Evolutionary conservation across 1,140 invertebrate species (phyloP).

Genomic region (Latrodectus geometricus): DNA sequence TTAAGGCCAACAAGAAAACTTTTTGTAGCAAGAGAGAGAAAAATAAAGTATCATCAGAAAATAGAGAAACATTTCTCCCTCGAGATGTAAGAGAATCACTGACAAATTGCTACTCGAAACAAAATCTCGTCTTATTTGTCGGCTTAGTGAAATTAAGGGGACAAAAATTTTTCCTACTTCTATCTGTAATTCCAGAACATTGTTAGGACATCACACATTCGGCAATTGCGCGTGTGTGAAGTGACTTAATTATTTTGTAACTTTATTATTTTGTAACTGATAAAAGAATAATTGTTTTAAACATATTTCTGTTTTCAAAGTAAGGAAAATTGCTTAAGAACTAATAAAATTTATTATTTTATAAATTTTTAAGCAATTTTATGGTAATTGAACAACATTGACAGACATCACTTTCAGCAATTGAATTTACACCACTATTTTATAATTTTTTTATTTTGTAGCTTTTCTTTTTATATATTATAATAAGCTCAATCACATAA

Average conservation of each 20-base stretch:
- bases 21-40: neutral
- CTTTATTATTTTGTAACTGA: no score
- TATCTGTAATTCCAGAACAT: neutral
- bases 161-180: neutral
- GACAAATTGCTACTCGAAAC: neutral
- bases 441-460: no score
- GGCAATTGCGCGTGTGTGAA: neutral
- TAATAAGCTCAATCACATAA: no score
- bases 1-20: neutral
- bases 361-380: no score
- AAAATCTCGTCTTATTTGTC: constrained; percentile 9
- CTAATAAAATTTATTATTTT: no score
- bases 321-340: no score
- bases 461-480: no score
- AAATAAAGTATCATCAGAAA: neutral
- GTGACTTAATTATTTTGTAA: neutral
- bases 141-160: constrained; percentile 7
- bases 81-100: neutral
- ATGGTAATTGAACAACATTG: no score
- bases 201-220: constrained; percentile 9
- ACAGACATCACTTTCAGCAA: no score
- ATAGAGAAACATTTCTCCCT: neutral
- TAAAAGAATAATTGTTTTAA: no score
- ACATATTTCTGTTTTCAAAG: no score
- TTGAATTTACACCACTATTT: no score